Base-by-base conservation (phyloP, 2,888 invertebrate genomes). In the Aspidiotus rigidus region DNA sequence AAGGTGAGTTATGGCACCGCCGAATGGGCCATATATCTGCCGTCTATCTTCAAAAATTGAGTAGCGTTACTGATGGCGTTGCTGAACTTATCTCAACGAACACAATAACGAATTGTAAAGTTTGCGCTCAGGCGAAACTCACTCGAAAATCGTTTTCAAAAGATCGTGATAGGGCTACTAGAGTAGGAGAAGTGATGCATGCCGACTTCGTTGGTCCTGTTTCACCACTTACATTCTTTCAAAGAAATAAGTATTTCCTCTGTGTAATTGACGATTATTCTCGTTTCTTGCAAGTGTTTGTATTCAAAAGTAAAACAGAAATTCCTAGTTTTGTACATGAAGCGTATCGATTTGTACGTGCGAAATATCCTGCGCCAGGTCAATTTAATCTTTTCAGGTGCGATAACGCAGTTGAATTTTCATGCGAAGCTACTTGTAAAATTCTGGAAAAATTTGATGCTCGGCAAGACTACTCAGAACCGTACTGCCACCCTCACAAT, bases 101-200 rank as follows among this genome's bases (percentile, higher is more conserved):
- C 16, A 56, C 56, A 8, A 15, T 56, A 56, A 56, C 9, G 9
- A 16, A 7, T 13, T 61, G 61, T 61, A 28, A 40, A 15, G 28
- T 41, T 11, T 61, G 61, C 28, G 39, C 61, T 7, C 7, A 61
- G n/a, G 61, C 40, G 9, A 61, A 61, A 28, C 61, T 61, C n/a
- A 40, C 40, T 7, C 11, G 41, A 61, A 28, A 41, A 40, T 11
- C 39, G 13, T 61, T 61, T 61, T 7, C 11, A 16, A 40, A 28
- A 61, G 41, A 41, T 61, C 40, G 41, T n/a, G 17, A 41, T 61
- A 13, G 41, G 13, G 61, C 61, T 41, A 61, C 13, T 40, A 8
- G 41, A 10, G 13, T 28, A 61, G 11, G 39, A 17, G 61, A 61
- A 61, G n/a, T 61, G 8, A 17, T 61, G 8, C 61, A 61, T 41